Evolutionary conservation across 1,140 invertebrate genomes (phyloP).

Genomic region (Drosophila oshimai): DNA sequence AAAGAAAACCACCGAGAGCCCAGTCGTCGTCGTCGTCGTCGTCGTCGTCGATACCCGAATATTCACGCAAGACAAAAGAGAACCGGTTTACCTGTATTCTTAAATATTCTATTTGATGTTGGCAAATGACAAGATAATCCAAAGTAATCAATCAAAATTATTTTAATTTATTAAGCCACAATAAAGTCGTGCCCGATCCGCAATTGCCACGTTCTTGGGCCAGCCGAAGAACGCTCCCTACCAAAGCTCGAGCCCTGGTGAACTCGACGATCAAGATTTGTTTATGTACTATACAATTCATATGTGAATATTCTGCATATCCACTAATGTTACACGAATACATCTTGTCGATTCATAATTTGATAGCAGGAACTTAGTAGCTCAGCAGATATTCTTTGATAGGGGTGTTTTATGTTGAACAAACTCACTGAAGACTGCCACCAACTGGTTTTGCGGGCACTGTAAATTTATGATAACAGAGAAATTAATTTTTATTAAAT

Average conservation of each 20-base stretch:
- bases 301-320: constrained; percentile 11
- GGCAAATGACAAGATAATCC: constrained; percentile 83
- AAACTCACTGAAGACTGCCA: background rate
- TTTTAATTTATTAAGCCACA: constrained; percentile 82
- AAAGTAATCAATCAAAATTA: constrained; percentile 83
- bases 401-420: background rate
- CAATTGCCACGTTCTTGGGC: constrained; percentile 70
- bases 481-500: too few relatives aligned
- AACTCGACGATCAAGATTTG: constrained; percentile 27
- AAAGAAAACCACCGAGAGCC: constrained; percentile 53
- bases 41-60: constrained; percentile 51
- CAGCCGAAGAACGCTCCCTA: constrained; percentile 21
- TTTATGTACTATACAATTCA: background rate
- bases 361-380: background rate
- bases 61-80: constrained; percentile 62
- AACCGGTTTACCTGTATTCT: constrained; percentile 80
- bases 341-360: constrained; percentile 8
- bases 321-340: background rate
- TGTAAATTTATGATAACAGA: background rate
- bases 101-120: constrained; percentile 83
- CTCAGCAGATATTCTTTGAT: background rate
- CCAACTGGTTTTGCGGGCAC: background rate
- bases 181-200: constrained; percentile 73
- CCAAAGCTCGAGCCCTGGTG: constrained; percentile 5
- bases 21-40: too few relatives aligned